Evolutionary conservation across 2,797 vertebrate genomes (phyloP).

Genomic region (Ara ararauna): DNA sequence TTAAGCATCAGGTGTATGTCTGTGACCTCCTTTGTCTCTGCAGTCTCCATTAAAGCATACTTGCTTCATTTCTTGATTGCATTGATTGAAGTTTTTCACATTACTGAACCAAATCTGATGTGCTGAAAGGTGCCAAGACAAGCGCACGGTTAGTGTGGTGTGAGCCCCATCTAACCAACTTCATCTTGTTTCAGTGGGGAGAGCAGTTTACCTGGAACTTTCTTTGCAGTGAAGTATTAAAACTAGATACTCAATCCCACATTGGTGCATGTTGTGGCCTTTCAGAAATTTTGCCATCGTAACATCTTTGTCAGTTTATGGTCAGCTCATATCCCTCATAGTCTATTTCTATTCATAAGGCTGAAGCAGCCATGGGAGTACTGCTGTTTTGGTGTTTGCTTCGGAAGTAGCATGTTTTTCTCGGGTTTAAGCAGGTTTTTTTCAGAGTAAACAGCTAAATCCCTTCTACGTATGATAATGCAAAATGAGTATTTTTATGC

Average conservation of each 20-base stretch:
- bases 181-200: background rate
- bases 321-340: background rate
- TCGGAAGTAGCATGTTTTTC: background rate
- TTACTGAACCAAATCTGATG: background rate
- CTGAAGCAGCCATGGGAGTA: background rate
- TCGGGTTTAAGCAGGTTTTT: background rate
- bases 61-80: background rate
- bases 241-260: background rate
- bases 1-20: background rate
- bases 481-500: conserved; percentile 8
- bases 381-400: background rate
- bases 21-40: background rate
- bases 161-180: background rate
- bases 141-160: background rate
- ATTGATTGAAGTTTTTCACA: background rate
- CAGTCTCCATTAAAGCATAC: background rate
- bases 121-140: background rate
- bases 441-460: background rate
- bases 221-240: background rate
- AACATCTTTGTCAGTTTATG: background rate
- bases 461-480: background rate
- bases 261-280: background rate
- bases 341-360: background rate
- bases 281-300: background rate
- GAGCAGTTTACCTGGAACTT: background rate